Evolutionary conservation across 2,888 invertebrate genomes (phyloP).

Genomic region (Cordilura impudica): DNA sequence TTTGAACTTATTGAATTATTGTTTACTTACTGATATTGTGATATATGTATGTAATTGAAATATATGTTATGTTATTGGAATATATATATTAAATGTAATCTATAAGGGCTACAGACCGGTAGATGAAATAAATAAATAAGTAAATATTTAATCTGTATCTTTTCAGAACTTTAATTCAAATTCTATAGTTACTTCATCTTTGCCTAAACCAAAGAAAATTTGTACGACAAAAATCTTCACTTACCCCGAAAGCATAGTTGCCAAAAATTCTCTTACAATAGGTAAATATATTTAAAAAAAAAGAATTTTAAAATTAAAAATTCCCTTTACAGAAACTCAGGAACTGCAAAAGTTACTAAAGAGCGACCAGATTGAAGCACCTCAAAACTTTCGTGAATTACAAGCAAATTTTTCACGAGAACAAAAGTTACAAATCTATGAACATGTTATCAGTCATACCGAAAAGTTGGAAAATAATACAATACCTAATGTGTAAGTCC

Average conservation of each 20-base stretch:
- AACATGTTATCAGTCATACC: constrained; percentile 69
- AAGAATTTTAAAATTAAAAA: background rate
- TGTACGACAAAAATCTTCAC: constrained; percentile 28
- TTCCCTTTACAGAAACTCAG: constrained; percentile 15
- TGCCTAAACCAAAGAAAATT: background rate
- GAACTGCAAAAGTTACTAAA: constrained; percentile 64
- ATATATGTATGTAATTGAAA: too few species aligned
- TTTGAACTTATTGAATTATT: too few species aligned
- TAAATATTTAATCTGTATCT: background rate
- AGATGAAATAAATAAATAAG: too few species aligned
- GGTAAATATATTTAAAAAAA: constrained; percentile 56
- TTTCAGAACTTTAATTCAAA: constrained; percentile 58
- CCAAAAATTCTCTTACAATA: constrained; percentile 63
- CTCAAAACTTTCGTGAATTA: constrained; percentile 69
- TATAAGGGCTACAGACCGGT: too few species aligned
- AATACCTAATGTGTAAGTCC: constrained; percentile 65
- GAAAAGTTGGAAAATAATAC: constrained; percentile 65
- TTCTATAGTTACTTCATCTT: background rate
- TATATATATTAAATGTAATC: too few species aligned
- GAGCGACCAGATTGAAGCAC: constrained; percentile 42
- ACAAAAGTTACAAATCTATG: constrained; percentile 71
- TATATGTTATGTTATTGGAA: too few species aligned
- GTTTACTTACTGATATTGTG: too few species aligned
- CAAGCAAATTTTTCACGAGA: constrained; percentile 67
- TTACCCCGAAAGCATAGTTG: constrained; percentile 63